These are phyloP conservation scores for Pinna nobilis DNA, from an alignment of 1,140 invertebrate genomes.

Conservation along the genomic window DNA sequence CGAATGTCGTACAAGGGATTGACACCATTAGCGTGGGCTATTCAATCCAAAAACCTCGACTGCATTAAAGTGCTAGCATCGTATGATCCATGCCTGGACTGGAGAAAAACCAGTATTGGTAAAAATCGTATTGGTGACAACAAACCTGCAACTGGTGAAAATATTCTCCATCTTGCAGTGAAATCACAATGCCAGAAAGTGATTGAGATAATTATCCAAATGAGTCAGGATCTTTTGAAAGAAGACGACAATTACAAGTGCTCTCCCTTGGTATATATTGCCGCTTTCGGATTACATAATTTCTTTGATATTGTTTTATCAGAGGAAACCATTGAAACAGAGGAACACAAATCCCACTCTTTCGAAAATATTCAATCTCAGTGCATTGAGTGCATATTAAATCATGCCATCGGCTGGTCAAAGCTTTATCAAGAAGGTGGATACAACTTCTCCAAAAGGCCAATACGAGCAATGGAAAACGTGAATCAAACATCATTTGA, in stretches of 20 bases:
- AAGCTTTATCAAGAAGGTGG: slow-evolving; percentile 9
- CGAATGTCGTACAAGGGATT: not conserved
- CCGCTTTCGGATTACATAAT: slow-evolving; percentile 14
- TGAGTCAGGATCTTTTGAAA: not conserved
- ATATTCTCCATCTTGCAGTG: slow-evolving; percentile 25
- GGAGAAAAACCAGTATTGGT: not conserved
- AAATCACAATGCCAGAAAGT: slow-evolving; percentile 1
- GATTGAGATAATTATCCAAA: slow-evolving; percentile 3
- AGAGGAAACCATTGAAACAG: not conserved
- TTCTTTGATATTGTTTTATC: not conserved
- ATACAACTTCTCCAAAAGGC: too few relatives aligned
- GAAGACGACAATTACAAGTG: slow-evolving; percentile 6
- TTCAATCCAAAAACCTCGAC: not conserved
- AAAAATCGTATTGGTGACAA: too few relatives aligned
- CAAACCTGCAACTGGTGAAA: too few relatives aligned
- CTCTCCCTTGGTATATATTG: slow-evolving; percentile 6
- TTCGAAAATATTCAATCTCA: not conserved
- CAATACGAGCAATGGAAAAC: too few relatives aligned
- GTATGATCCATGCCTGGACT: slow-evolving; percentile 19
- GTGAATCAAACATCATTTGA: too few relatives aligned
- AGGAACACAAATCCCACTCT: not conserved
- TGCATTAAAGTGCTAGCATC: slow-evolving; percentile 9
- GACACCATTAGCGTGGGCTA: slow-evolving; percentile 9
- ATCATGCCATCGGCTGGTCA: slow-evolving; percentile 27
- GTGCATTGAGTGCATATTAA: slow-evolving; percentile 21